phyloP scores from a whole-genome alignment of 2,888 invertebrate species.

The Ptychoptera contaminata region DNA sequence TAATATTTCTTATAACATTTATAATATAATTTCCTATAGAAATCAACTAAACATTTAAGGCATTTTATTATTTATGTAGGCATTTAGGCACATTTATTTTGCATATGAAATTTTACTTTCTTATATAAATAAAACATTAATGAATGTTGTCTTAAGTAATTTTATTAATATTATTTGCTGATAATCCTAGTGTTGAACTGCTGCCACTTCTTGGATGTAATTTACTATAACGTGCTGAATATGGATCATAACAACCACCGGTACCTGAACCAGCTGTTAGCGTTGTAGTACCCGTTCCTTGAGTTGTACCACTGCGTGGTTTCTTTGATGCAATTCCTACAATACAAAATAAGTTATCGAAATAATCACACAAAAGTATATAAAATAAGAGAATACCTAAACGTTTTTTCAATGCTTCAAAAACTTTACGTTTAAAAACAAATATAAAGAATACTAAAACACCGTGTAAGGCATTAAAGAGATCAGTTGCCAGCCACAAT shows the following conservation, averaged over 20 bases:
- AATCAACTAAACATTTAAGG: too few species aligned
- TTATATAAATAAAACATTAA: too few species aligned
- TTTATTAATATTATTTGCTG: background rate
- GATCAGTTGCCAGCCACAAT: conserved; percentile 39
- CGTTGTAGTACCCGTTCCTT: background rate
- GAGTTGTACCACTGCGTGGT: background rate
- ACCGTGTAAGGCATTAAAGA: conserved; percentile 53
- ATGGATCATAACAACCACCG: conserved; percentile 4
- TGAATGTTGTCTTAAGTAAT: background rate
- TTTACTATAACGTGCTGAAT: background rate
- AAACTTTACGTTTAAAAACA: conserved; percentile 50
- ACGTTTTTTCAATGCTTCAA: conserved; percentile 38
- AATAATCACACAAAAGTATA: background rate
- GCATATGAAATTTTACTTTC: background rate
- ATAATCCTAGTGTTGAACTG: background rate
- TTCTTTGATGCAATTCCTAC: conserved; percentile 4
- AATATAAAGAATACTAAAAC: conserved; percentile 58
- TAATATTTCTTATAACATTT: too few species aligned
- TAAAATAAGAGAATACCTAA: conserved; percentile 33
- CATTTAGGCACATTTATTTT: background rate
- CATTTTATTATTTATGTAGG: too few species aligned
- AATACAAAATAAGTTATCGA: background rate
- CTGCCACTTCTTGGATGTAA: background rate
- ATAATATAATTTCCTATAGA: too few species aligned
- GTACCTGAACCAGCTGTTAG: conserved; percentile 4